Percentiles rank a stretch among this genome's conserved stretches.
phyloP scores from a whole-genome alignment of 2,888 invertebrate species.

The Theodoxus fluviatilis region DNA sequence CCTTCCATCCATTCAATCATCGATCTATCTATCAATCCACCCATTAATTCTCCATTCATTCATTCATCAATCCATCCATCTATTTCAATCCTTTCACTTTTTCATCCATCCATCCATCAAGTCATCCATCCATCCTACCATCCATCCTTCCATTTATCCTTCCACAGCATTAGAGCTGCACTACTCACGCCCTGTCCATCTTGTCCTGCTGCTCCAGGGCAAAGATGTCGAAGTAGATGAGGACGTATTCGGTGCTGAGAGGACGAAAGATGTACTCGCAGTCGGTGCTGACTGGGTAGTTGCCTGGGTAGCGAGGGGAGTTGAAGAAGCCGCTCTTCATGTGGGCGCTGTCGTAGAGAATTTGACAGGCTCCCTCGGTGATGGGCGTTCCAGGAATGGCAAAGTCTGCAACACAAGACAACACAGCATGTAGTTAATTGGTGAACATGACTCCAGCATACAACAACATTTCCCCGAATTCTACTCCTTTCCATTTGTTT shows the following conservation, averaged over 20 bases:
- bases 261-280: conserved; percentile 67
- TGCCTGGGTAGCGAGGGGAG: conserved; percentile 76
- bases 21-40: too few relatives aligned
- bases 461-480: neutral
- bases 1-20: too few relatives aligned
- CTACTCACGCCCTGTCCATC: conserved; percentile 34
- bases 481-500: too few relatives aligned
- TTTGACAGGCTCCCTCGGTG: conserved; percentile 85
- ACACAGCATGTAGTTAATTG: conserved; percentile 37
- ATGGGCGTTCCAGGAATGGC: conserved; percentile 93
- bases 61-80: too few relatives aligned
- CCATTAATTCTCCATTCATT: too few relatives aligned
- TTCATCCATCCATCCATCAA: too few relatives aligned
- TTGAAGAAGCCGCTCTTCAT: conserved; percentile 73
- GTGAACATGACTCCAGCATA: neutral
- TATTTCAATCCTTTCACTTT: too few relatives aligned
- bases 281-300: conserved; percentile 65
- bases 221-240: conserved; percentile 60
- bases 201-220: conserved; percentile 36
- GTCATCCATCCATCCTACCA: too few relatives aligned
- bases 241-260: conserved; percentile 50
- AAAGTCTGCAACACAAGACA: conserved; percentile 77
- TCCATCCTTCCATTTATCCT: too few relatives aligned
- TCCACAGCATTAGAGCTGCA: too few relatives aligned
- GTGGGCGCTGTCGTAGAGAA: conserved; percentile 75